These are phyloP conservation scores for Agriopis aurantiaria DNA, from an alignment of 2,888 invertebrate species.

Conservation along the genomic window DNA sequence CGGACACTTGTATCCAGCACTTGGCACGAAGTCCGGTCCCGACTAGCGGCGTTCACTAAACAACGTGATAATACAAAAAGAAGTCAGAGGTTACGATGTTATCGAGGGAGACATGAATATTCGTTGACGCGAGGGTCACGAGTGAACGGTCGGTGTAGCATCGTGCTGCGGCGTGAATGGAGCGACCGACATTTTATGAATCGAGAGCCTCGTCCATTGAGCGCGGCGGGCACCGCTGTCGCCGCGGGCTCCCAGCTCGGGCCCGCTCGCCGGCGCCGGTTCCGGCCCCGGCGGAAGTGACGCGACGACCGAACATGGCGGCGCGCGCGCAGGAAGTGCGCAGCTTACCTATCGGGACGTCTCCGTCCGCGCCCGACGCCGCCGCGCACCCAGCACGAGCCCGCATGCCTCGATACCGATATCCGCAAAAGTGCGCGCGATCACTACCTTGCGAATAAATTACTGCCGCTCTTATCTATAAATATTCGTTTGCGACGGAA, in stretches of 20 bases:
- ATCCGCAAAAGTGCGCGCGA: slow-evolving; percentile 82
- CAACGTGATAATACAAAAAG: slow-evolving; percentile 83
- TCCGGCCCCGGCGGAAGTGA: slow-evolving; percentile 82
- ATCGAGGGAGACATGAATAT: slow-evolving; percentile 86
- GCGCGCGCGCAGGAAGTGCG: slow-evolving; percentile 86
- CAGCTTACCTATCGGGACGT: slow-evolving; percentile 85
- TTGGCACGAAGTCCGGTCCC: slow-evolving; percentile 76
- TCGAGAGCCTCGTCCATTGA: slow-evolving; percentile 84
- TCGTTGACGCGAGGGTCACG: slow-evolving; percentile 86
- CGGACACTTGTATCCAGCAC: slow-evolving; percentile 81
- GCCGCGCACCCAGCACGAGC: slow-evolving; percentile 64
- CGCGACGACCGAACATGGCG: slow-evolving; percentile 84
- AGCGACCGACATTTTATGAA: slow-evolving; percentile 86
- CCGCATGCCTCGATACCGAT: slow-evolving; percentile 78
- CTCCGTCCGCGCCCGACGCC: slow-evolving; percentile 69
- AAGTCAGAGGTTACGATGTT: slow-evolving; percentile 85
- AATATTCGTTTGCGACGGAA: slow-evolving; percentile 82
- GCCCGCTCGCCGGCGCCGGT: slow-evolving; percentile 67
- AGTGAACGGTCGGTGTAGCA: slow-evolving; percentile 82
- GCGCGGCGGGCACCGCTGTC: slow-evolving; percentile 61
- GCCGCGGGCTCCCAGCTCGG: slow-evolving; percentile 67
- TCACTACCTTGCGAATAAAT: slow-evolving; percentile 84
- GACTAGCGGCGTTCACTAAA: slow-evolving; percentile 76
- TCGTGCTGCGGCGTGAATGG: slow-evolving; percentile 83
- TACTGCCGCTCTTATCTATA: slow-evolving; percentile 85